These are phyloP conservation scores for Uria aalge DNA, from an alignment of 2,113 vertebrate genomes.

Conservation along the genomic window DNA sequence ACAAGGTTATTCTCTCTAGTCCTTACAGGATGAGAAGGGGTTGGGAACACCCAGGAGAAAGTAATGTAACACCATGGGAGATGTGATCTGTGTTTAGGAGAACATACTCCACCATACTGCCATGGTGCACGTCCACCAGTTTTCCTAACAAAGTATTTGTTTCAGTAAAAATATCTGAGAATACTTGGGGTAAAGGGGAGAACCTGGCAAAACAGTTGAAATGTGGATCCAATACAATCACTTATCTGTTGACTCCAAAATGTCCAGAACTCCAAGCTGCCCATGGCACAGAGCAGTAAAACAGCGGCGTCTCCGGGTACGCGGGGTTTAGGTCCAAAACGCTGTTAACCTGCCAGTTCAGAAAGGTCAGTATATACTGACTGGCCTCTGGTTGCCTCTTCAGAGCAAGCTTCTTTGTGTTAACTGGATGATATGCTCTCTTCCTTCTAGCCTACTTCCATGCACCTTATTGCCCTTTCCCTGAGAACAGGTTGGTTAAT, in stretches of 20 bases:
- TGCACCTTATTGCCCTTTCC: not conserved
- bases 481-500: not conserved
- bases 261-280: not conserved
- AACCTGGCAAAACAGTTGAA: not conserved
- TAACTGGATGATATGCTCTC: not conserved
- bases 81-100: not conserved
- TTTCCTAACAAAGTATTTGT: not conserved
- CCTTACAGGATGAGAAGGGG: not conserved
- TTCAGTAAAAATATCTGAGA: not conserved
- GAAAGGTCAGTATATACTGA: not conserved
- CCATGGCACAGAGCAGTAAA: not conserved
- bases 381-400: not conserved
- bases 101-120: not conserved
- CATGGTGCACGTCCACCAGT: not conserved
- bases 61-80: not conserved
- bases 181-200: not conserved
- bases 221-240: accelerated
- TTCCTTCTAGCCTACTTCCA: not conserved
- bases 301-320: not conserved
- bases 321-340: accelerated
- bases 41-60: not conserved
- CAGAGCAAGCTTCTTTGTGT: not conserved
- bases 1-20: not conserved
- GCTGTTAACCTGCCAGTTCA: not conserved
- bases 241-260: not conserved